A percentile compares a stretch with the other conserved stretches of the same genome.
These are phyloP conservation scores for Gulo gulo DNA, from an alignment of 2,113 vertebrate genomes.

Conservation along the genomic window DNA sequence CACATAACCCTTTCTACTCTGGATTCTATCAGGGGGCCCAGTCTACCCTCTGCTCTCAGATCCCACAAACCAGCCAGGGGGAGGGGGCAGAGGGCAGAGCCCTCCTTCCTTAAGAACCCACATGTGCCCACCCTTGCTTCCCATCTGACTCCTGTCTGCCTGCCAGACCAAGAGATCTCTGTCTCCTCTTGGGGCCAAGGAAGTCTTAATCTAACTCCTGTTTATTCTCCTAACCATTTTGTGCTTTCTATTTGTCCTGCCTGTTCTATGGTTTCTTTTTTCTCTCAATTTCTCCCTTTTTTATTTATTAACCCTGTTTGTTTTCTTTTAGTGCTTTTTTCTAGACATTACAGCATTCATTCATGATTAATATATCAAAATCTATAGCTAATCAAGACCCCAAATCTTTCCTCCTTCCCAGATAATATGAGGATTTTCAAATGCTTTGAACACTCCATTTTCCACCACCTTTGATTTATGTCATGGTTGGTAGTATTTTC, in stretches of 20 bases:
- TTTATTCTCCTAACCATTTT: neutral
- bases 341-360: neutral
- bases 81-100: neutral
- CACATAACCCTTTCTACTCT: neutral
- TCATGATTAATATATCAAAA: neutral
- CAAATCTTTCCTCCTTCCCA: neutral
- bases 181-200: neutral
- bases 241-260: neutral
- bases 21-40: too few species aligned
- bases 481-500: neutral
- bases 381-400: neutral
- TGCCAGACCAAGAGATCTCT: neutral
- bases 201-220: neutral
- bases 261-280: neutral
- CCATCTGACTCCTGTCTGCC: neutral
- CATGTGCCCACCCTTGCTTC: neutral
- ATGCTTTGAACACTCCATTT: neutral
- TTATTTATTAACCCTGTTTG: neutral
- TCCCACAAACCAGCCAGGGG: neutral
- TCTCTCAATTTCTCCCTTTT: neutral
- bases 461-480: neutral
- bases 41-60: neutral
- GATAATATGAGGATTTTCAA: neutral
- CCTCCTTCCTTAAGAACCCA: too few species aligned
- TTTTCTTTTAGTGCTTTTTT: neutral